Conservation (phyloP, 2,888 invertebrate species). For the Spicauda simplicius region DNA sequence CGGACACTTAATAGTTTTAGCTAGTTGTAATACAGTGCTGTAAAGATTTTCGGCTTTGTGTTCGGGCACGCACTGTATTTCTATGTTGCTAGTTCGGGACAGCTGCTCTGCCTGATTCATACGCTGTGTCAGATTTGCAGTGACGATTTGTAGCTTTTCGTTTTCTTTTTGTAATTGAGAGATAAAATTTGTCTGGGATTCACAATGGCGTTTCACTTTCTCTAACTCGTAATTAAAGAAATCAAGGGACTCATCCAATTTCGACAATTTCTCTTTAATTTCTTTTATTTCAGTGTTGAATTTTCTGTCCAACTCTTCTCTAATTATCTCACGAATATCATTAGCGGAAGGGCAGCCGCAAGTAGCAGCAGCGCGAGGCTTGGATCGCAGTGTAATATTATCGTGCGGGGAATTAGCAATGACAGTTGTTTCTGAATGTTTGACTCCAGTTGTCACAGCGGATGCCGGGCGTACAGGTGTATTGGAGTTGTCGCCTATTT, state of each 20-base stretch:
- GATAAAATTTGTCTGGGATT: neutral
- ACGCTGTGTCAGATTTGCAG: neutral
- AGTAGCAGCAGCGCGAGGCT: no score
- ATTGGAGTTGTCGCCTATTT: no score
- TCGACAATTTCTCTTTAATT: no score
- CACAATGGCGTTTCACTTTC: neutral
- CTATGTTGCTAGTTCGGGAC: slow-evolving; percentile 41
- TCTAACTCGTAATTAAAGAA: neutral
- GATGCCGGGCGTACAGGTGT: no score
- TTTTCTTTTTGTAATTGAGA: neutral
- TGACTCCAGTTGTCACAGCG: no score
- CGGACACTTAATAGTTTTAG: slow-evolving; percentile 35
- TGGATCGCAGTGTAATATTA: no score
- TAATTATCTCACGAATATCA: no score
- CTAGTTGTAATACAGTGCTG: slow-evolving; percentile 39
- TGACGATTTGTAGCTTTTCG: neutral
- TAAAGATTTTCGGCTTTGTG: slow-evolving; percentile 43
- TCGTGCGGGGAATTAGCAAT: no score
- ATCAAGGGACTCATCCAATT: no score
- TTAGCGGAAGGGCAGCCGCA: no score
- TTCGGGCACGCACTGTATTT: slow-evolving; percentile 45
- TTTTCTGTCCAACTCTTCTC: slow-evolving; percentile 1
- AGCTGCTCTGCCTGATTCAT: slow-evolving; percentile 36
- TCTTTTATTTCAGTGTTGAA: neutral
- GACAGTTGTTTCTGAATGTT: no score